Conservation (phyloP, 2,888 invertebrate genomes). For the Leucoma salicis region DNA sequence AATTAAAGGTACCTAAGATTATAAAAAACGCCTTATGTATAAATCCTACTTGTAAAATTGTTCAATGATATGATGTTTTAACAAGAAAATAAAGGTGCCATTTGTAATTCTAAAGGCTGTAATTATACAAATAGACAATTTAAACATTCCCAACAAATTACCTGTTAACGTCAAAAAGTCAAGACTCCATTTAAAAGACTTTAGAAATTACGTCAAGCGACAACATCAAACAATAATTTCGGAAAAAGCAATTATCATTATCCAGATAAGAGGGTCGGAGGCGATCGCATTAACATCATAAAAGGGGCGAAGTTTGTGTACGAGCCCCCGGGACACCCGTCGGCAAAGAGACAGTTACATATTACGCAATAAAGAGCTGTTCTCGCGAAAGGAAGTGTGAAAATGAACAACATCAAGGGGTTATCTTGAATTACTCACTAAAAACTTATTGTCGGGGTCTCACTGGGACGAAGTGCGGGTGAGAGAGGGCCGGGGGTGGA, state of each 20-base stretch:
- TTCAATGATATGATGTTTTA: no score
- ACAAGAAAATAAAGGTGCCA: not conserved
- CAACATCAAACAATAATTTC: conserved; percentile 81
- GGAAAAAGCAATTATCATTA: conserved; percentile 81
- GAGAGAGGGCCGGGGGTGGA: conserved; percentile 55
- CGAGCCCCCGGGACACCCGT: conserved; percentile 74
- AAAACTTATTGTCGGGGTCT: conserved; percentile 76
- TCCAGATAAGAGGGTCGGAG: conserved; percentile 74
- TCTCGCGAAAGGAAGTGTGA: conserved; percentile 83
- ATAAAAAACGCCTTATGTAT: no score
- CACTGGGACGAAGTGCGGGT: conserved; percentile 38
- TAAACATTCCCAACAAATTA: conserved; percentile 49
- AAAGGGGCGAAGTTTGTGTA: conserved; percentile 74
- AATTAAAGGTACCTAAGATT: no score
- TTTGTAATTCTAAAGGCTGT: conserved; percentile 5
- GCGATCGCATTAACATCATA: conserved; percentile 80
- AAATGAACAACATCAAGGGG: conserved; percentile 83
- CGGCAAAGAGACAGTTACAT: conserved; percentile 79
- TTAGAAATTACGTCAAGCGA: conserved; percentile 65
- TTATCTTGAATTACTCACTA: conserved; percentile 83
- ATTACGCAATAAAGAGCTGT: conserved; percentile 82
- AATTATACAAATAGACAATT: conserved; percentile 15
- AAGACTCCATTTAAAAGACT: conserved; percentile 57
- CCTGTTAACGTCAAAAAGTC: conserved; percentile 59
- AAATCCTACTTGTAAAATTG: no score